A percentile compares a stretch with the other conserved stretches of the same genome.
Conservation (phyloP, 2,888 invertebrate genomes). For the Meandrusa payeni region DNA sequence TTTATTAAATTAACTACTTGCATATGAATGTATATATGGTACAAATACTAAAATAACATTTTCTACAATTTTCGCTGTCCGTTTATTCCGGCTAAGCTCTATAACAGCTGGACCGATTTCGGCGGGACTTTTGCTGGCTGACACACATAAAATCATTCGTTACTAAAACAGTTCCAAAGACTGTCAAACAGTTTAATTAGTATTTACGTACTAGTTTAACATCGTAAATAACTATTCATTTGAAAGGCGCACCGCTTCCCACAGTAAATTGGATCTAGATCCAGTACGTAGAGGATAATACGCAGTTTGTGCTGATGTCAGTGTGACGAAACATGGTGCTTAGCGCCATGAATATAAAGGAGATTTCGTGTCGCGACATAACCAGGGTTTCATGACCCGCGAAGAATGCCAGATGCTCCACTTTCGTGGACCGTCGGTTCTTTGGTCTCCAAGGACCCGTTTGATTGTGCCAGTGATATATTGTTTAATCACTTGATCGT, state of each 20-base stretch:
- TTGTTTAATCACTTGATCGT: too few relatives aligned
- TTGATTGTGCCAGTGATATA: slow-evolving; percentile 13
- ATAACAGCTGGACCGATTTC: too few relatives aligned
- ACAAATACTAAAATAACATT: too few relatives aligned
- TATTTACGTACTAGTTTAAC: neutral
- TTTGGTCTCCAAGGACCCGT: slow-evolving; percentile 45
- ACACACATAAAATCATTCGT: too few relatives aligned
- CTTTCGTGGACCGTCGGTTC: slow-evolving; percentile 44
- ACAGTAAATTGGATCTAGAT: slow-evolving; percentile 56
- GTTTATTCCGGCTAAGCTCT: too few relatives aligned
- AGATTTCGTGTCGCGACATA: slow-evolving; percentile 20
- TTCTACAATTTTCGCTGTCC: too few relatives aligned
- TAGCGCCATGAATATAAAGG: slow-evolving; percentile 23
- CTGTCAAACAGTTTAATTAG: slow-evolving; percentile 10
- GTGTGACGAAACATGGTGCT: slow-evolving; percentile 23
- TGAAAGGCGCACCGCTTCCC: slow-evolving; percentile 71
- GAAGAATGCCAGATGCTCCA: slow-evolving; percentile 61
- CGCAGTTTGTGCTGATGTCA: slow-evolving; percentile 25
- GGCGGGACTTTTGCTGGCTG: too few relatives aligned
- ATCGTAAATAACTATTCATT: slow-evolving; percentile 32
- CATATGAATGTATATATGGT: too few relatives aligned
- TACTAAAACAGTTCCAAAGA: too few relatives aligned
- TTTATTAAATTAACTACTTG: too few relatives aligned
- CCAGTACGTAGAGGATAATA: slow-evolving; percentile 21
- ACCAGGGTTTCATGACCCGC: slow-evolving; percentile 39